Evolutionary conservation across 2,113 vertebrate species (phyloP).

Genomic region (Dromiciops gliroides): DNA sequence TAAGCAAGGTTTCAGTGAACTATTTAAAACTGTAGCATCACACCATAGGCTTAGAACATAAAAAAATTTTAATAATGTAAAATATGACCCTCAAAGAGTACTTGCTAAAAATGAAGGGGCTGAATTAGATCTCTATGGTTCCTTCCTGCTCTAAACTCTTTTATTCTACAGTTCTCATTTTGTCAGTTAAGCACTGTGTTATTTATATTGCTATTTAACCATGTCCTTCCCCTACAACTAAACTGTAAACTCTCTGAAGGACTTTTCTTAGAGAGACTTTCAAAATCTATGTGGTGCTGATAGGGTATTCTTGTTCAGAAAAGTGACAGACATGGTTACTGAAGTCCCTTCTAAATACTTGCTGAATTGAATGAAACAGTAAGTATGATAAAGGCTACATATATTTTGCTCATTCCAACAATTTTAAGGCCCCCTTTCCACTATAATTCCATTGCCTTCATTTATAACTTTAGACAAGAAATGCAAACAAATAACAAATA

Average conservation of each 20-base stretch:
- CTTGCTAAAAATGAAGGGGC: not conserved
- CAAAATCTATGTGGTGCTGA: not conserved
- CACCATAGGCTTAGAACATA: not conserved
- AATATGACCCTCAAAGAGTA: not conserved
- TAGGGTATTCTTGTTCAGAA: not conserved
- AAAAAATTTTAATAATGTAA: not conserved
- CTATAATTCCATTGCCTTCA: not conserved
- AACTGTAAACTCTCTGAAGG: not conserved
- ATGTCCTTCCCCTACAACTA: not conserved
- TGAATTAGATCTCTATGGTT: not conserved
- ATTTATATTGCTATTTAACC: not conserved
- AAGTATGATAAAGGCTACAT: not conserved
- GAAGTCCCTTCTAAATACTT: not conserved
- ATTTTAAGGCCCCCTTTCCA: not conserved
- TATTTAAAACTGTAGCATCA: not conserved
- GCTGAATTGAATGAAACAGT: not conserved
- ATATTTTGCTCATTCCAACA: not conserved
- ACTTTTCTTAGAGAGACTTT: not conserved
- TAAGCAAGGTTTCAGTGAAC: not conserved
- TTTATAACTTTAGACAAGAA: not conserved
- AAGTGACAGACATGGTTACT: not conserved
- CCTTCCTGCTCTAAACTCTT: no score
- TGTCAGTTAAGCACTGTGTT: not conserved
- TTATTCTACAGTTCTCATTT: not conserved
- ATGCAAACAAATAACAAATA: not conserved